Evolutionary conservation across 2,888 invertebrate genomes (phyloP).

Genomic region (Zaprionus bogoriensis): DNA sequence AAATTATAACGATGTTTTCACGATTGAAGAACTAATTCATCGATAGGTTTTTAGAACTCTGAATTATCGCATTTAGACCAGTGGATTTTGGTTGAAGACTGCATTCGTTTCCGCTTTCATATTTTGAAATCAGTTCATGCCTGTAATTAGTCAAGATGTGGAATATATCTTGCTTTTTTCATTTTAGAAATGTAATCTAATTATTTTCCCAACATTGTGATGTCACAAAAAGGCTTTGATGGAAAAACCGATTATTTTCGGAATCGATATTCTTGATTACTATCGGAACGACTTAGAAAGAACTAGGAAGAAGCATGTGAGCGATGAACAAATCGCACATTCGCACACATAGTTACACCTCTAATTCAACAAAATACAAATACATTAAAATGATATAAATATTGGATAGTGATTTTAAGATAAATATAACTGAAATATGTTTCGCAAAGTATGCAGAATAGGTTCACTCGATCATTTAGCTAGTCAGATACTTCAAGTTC

Average conservation of each 20-base stretch:
- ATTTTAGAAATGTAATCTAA: too few relatives aligned
- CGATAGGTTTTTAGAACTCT: background rate
- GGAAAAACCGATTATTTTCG: background rate
- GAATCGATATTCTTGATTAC: background rate
- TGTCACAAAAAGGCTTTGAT: background rate
- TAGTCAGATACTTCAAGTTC: slow-evolving; percentile 18
- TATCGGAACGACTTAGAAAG: background rate
- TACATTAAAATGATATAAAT: slow-evolving; percentile 34
- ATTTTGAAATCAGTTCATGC: too few relatives aligned
- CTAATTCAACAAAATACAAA: slow-evolving; percentile 20
- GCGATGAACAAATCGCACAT: background rate
- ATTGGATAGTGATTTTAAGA: background rate
- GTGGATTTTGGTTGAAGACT: too few relatives aligned
- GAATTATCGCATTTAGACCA: background rate
- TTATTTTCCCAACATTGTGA: too few relatives aligned
- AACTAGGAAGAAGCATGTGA: background rate
- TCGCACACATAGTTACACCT: slow-evolving; percentile 19
- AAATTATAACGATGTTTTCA: background rate
- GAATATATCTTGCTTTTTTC: too few relatives aligned
- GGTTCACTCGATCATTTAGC: slow-evolving; percentile 21
- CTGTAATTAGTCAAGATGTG: too few relatives aligned
- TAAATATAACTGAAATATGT: slow-evolving; percentile 29
- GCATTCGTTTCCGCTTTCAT: too few relatives aligned
- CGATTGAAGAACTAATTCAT: background rate
- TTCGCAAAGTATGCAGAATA: slow-evolving; percentile 32